These are phyloP conservation scores for Drosophila oshimai DNA, from an alignment of 1,140 invertebrate genomes.

Conservation along the genomic window DNA sequence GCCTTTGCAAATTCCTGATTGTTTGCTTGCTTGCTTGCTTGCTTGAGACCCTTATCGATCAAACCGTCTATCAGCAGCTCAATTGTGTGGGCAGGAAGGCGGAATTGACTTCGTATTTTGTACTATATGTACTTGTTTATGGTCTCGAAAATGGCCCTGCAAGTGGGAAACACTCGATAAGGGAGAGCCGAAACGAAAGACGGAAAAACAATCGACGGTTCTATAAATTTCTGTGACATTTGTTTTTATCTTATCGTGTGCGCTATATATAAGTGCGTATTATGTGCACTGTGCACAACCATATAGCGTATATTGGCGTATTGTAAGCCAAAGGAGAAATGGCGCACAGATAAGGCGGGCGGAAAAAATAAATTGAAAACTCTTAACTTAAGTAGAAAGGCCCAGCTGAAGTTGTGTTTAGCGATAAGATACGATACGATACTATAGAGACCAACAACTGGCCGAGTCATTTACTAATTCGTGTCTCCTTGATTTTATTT, in stretches of 20 bases:
- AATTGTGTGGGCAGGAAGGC: conserved; percentile 4
- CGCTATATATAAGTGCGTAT: conserved; percentile 6
- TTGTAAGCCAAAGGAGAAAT: conserved; percentile 61
- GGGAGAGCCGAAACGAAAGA: not conserved
- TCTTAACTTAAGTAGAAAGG: not conserved
- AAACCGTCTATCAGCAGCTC: conserved; percentile 14
- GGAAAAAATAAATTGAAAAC: conserved; percentile 18
- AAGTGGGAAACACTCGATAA: conserved; percentile 6
- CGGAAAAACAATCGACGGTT: conserved; percentile 40
- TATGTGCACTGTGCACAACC: not conserved
- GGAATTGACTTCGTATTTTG: not conserved
- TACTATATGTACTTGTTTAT: conserved; percentile 10
- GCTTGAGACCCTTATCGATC: conserved; percentile 25
- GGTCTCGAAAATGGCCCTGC: not conserved
- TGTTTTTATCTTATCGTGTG: conserved; percentile 51
- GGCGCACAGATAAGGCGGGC: conserved; percentile 34
- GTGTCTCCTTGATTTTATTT: not conserved
- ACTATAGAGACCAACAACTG: not conserved
- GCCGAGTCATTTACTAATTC: conserved; percentile 35
- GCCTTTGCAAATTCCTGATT: conserved; percentile 1
- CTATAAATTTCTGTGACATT: conserved; percentile 36
- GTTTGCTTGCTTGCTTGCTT: not conserved
- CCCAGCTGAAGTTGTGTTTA: conserved; percentile 21
- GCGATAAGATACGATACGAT: conserved; percentile 52
- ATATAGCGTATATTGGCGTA: conserved; percentile 49